Conservation (phyloP, 2,888 invertebrate species). For the Nymphalis c-album region DNA sequence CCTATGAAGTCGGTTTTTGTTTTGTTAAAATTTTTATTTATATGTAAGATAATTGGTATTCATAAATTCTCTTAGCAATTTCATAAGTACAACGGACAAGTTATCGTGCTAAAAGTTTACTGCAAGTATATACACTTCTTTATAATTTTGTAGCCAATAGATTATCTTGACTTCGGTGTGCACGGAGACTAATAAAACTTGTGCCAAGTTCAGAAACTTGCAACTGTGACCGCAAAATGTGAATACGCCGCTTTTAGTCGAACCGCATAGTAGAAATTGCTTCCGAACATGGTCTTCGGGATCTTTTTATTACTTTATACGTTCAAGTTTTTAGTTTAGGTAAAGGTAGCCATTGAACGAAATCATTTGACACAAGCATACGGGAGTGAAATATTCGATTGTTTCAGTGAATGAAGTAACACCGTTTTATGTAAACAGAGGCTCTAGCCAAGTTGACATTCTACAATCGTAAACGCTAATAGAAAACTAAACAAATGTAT, state of each 20-base stretch:
- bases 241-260: conserved; percentile 51
- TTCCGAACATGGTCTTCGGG: conserved; percentile 27
- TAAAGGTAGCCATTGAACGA: not conserved
- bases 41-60: not conserved
- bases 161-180: conserved; percentile 20
- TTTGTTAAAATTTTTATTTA: too few species aligned
- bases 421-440: too few species aligned
- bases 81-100: not conserved
- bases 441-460: too few species aligned
- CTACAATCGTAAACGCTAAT: too few species aligned
- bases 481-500: too few species aligned
- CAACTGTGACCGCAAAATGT: conserved; percentile 47
- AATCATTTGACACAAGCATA: not conserved
- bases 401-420: too few species aligned
- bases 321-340: conserved; percentile 13
- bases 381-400: not conserved
- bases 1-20: too few species aligned
- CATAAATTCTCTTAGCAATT: not conserved
- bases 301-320: conserved; percentile 30
- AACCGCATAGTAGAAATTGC: conserved; percentile 47
- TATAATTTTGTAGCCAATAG: conserved; percentile 7
- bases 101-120: not conserved
- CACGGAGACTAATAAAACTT: conserved; percentile 30
- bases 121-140: not conserved
- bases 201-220: conserved; percentile 42